These are phyloP conservation scores for Lordiphosa fenestrarum DNA, from an alignment of 2,888 invertebrate genomes.

Conservation along the genomic window DNA sequence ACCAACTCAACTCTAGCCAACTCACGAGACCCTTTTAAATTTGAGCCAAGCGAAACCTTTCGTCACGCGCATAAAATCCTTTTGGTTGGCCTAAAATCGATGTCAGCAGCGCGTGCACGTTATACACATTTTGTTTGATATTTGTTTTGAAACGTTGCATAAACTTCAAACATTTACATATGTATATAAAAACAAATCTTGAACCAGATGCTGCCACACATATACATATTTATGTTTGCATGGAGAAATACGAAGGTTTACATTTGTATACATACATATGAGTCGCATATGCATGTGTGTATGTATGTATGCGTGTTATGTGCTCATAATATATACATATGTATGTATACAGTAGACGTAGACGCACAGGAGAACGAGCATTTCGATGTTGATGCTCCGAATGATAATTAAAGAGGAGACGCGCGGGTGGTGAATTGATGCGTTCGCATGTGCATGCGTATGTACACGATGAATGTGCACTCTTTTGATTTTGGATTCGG, in stretches of 20 bases:
- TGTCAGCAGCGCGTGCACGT: conserved; percentile 2
- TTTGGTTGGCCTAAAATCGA: conserved; percentile 13
- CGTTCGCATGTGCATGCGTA: conserved; percentile 7
- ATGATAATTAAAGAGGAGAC: conserved; percentile 11
- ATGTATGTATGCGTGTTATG: conserved; percentile 4
- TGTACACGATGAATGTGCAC: conserved; percentile 8
- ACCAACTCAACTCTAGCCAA: background rate
- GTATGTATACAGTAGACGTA: conserved; percentile 15
- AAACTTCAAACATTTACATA: conserved; percentile 2
- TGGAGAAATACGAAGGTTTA: conserved; percentile 1
- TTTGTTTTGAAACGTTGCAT: too few relatives aligned
- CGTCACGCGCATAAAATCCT: conserved; percentile 28
- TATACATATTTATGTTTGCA: conserved; percentile 12
- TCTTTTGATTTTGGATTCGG: conserved; percentile 16
- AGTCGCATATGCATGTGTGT: conserved; percentile 10
- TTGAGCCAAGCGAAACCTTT: conserved; percentile 9
- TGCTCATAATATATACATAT: conserved; percentile 8
- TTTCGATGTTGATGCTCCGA: conserved; percentile 7
- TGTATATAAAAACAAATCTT: conserved; percentile 18
- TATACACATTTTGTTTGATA: background rate
- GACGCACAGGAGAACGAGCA: conserved; percentile 15
- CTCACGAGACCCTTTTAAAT: conserved; percentile 11
- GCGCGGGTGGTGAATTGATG: conserved; percentile 7
- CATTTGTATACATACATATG: conserved; percentile 1
- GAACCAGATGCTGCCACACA: conserved; percentile 10